phyloP scores from a whole-genome alignment of 1,140 invertebrate species.

The Drosophila grimshawi region DNA sequence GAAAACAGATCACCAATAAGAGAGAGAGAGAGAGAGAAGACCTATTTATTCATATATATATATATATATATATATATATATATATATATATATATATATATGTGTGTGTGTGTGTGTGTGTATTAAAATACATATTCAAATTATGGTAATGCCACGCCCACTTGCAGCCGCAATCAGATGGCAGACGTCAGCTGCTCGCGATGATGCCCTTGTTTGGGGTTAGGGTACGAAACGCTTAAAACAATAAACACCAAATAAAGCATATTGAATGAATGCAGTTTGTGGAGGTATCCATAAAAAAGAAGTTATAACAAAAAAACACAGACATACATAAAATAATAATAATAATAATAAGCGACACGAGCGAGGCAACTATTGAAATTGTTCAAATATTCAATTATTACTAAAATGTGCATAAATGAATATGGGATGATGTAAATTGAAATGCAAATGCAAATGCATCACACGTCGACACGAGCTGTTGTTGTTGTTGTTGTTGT shows the following conservation, averaged over 20 bases:
- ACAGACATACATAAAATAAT: conserved; percentile 8
- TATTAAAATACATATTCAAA: conserved; percentile 1
- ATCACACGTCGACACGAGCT: conserved; percentile 60
- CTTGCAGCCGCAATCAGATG: conserved; percentile 18
- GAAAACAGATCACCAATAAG: no score
- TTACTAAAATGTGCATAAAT: conserved; percentile 80
- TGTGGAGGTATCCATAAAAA: conserved; percentile 69
- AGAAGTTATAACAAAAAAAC: conserved; percentile 7
- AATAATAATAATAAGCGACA: conserved; percentile 25
- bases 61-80: neutral
- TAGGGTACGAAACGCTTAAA: conserved; percentile 69
- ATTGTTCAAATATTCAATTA: conserved; percentile 81
- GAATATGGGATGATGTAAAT: conserved; percentile 73
- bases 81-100: conserved; percentile 1
- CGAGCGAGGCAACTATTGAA: conserved; percentile 53
- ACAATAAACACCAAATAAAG: conserved; percentile 82
- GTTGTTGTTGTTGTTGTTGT: conserved; percentile 25
- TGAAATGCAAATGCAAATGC: conserved; percentile 59
- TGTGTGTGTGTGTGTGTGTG: no score
- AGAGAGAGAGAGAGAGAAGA: no score
- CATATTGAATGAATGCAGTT: conserved; percentile 48
- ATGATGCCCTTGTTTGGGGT: conserved; percentile 55
- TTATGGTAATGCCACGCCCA: conserved; percentile 31
- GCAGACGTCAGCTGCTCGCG: conserved; percentile 34
- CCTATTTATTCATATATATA: neutral